Conservation (phyloP, 2,797 vertebrate species). For the Melanotaenia parkinsoni region DNA sequence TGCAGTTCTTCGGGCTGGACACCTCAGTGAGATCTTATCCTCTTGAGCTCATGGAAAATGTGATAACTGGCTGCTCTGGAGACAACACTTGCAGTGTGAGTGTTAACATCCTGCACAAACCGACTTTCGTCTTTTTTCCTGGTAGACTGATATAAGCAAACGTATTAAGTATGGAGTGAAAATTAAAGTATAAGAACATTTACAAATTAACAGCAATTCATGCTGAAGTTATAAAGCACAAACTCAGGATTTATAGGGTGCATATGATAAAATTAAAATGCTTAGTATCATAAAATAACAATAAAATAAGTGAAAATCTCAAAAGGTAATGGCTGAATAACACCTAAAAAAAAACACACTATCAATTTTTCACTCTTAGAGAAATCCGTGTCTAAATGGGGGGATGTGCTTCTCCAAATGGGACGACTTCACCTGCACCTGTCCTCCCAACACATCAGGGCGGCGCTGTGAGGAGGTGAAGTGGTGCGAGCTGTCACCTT, state of each 20-base stretch:
- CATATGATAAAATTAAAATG: neutral
- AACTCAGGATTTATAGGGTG: neutral
- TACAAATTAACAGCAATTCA: neutral
- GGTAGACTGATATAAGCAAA: neutral
- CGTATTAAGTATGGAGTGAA: neutral
- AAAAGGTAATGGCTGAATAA: neutral
- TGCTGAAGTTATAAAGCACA: neutral
- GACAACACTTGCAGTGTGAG: constrained; percentile 87
- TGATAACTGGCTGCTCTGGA: constrained; percentile 86
- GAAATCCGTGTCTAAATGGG: constrained; percentile 87
- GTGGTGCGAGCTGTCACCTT: constrained; percentile 89
- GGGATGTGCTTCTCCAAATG: constrained; percentile 88
- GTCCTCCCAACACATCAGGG: constrained; percentile 86
- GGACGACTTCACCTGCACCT: constrained; percentile 91
- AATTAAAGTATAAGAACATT: neutral
- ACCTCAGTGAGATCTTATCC: constrained; percentile 56
- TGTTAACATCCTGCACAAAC: constrained; percentile 12
- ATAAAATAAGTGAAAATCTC: neutral
- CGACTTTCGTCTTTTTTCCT: neutral
- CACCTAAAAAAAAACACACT: neutral
- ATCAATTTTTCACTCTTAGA: constrained; percentile 72
- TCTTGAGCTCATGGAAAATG: constrained; percentile 78
- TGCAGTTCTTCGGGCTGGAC: constrained; percentile 89
- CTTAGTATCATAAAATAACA: neutral
- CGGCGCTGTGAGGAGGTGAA: constrained; percentile 86